Base-by-base conservation (phyloP, 2,888 invertebrate genomes). In the Lasioglossum calceatum region DNA sequence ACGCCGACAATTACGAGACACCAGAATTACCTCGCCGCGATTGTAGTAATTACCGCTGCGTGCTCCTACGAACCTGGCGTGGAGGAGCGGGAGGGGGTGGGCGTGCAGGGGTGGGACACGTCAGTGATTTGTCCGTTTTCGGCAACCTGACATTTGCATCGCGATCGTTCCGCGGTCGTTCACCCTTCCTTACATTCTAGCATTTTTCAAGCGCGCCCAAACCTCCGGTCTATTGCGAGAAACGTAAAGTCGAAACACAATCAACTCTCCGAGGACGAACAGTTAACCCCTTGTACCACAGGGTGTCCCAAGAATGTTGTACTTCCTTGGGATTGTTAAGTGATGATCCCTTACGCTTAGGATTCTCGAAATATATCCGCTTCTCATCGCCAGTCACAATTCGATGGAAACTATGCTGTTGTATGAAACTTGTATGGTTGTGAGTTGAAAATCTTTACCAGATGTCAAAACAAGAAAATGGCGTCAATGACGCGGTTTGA, bases 1-100 rank as follows among this genome's bases (percentile, higher is more conserved):
- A 90, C 87, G 90, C 82, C 90, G 87, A 86, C 90, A 89, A 91
- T 90, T 90, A 90, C 91, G 90, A 87, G 90, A 90, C 91, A 90
- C 90, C 85, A 86, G 88, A 90, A 90, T 90, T 90, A 91, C 88
- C 90, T 81, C 39, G 78, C 73, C 70, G 85, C 90, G 86, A 90
- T 91, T 91, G 90, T 87, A 90, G 90, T 90, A 90, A 90, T 90
- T 90, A 90, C 90, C 91, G 70, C 91, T 70, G 73, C 50, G 77
- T 67, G 84, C 78, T 81, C 90, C 77, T 76, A 42, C 78, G 70
- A 36, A 67, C 32, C 39, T 3, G 23, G 61, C 50, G 50, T 19
- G 50, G 64, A 19, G 16, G 7, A 2, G 32, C 16, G 7, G 82
- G 64, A 71, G 72, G 77, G 64, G 77, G 81, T 70, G 76, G 81